Evolutionary conservation across 2,797 vertebrate species (phyloP), one percentile per base, ranked within the genome.

Genomic region (Okamejei kenojei): DNA sequence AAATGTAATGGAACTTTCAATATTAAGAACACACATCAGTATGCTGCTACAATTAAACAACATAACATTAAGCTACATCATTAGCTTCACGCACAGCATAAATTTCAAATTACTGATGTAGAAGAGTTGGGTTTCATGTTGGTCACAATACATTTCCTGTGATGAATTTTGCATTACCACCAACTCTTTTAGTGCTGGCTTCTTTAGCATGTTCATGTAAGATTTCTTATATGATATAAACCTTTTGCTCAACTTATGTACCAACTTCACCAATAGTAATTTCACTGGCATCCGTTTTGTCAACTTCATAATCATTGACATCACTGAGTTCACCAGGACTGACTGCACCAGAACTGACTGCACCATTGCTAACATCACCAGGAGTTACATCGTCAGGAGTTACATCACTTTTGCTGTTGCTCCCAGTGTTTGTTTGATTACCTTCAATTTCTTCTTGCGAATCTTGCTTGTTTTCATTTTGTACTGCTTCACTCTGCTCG

Each of bases 1-100:
- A 96, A 95, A 94, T 86, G 63, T 76, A 73, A 74, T 73, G 93
- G 93, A 93, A 54, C 79, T 90, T 81, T 93, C 93, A 77, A n/a
- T 73, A 94, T 95, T 95, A 95, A 95, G 96, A 96, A 94, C 95
- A 94, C 93, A 95, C 84, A 45, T 95, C 90, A 90, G 95, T 95
- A 95, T 95, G 86, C 78, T 58, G 80, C 32, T 15, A 54, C 74
- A 38, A 45, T 81, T 81, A 95, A 96, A 96, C 94, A 95, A 94
- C 94, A 94, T 73, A 94, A 94, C 94, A 94, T 94, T 96, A 96
- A 95, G 96, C 95, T 13, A 54, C 15, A 92, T 95, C 94, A 94
- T 93, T 2, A 94, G 95, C 95, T 94, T 95, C 94, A 95, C 93
- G 94, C 94, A 95, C 95, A 95, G 81, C 93, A 65, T 93, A 45